Evolutionary conservation across 2,888 invertebrate genomes (phyloP), one percentile per base, ranked within the genome.

Genomic region (Epirrhoe alternata): DNA sequence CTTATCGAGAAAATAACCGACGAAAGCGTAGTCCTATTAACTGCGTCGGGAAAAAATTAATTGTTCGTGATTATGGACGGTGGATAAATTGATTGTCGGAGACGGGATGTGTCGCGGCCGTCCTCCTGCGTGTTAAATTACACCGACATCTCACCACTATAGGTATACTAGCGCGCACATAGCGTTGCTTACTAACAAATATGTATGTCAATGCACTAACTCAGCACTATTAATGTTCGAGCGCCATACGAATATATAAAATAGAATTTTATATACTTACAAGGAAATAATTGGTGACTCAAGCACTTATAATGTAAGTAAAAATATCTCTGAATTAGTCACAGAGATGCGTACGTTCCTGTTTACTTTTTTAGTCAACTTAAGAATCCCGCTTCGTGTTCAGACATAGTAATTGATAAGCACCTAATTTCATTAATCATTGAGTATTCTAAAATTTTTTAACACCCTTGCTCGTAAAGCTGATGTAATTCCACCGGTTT

Each of bases 1-100:
- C 89, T 89, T 90, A 90, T 89, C 87, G 86, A 88, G 88, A 90
- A 89, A 89, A 90, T 87, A 86, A 87, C 86, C 82, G 84, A 87
- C 86, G 85, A 90, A 89, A 89, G 86, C 85, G 82, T 78, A 85
- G 80, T 82, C 86, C 84, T 86, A 87, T 88, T 89, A 87, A 82
- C 78, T 84, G 83, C 79, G 72, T 75, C 78, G 76, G 85, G 86
- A 88, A 90, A 89, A 89, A 89, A 89, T 81, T 89, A 88, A 90
- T 88, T 88, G 86, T 87, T 85, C 74, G 84, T 89, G 88, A 89
- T 90, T 90, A 91, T 87, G 87, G 86, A 89, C 87, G 84, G 86
- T 85, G 83, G 82, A 83, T 88, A 89, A 72, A 90, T 88, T 89
- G 87, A 90, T 88, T 88, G 85, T 83, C 77, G 78, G 79, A 72